Percentiles rank a stretch among this genome's conserved stretches.
Evolutionary conservation across 2,113 vertebrate species (phyloP).

Genomic region (Excalfactoria chinensis): DNA sequence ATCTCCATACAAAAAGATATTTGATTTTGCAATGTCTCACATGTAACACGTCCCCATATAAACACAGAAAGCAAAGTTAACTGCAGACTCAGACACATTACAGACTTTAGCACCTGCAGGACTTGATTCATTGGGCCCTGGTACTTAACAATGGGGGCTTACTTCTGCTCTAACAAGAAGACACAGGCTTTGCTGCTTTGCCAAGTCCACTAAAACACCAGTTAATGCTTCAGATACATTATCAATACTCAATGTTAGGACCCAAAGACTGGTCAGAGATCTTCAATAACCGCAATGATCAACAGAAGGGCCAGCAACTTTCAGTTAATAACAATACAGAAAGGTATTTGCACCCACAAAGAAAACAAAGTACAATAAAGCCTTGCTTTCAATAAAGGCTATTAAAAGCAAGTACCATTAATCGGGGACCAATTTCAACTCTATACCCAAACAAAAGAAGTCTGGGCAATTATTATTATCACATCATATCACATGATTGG

Average conservation of each 20-base stretch:
- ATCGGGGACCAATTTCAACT: background rate
- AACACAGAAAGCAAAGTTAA: background rate
- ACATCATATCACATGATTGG: rapidly evolving
- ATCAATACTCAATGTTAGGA: background rate
- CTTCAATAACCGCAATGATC: background rate
- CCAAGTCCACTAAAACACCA: background rate
- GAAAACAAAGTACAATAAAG: background rate
- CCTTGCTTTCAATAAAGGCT: background rate
- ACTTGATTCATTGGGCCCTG: background rate
- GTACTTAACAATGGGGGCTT: background rate
- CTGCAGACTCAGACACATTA: background rate
- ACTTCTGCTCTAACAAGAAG: background rate
- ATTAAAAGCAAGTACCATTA: background rate
- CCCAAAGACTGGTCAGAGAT: background rate
- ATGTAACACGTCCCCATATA: background rate
- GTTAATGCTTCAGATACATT: background rate
- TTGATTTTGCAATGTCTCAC: background rate
- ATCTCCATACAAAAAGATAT: background rate
- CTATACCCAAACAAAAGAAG: background rate
- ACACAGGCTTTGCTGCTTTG: background rate
- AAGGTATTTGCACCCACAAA: background rate
- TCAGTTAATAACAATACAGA: background rate
- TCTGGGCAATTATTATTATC: background rate
- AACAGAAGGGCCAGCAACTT: background rate
- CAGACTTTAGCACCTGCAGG: too few species aligned